Base-by-base conservation (phyloP, 2,113 vertebrate species). In the Carlito syrichta region DNA sequence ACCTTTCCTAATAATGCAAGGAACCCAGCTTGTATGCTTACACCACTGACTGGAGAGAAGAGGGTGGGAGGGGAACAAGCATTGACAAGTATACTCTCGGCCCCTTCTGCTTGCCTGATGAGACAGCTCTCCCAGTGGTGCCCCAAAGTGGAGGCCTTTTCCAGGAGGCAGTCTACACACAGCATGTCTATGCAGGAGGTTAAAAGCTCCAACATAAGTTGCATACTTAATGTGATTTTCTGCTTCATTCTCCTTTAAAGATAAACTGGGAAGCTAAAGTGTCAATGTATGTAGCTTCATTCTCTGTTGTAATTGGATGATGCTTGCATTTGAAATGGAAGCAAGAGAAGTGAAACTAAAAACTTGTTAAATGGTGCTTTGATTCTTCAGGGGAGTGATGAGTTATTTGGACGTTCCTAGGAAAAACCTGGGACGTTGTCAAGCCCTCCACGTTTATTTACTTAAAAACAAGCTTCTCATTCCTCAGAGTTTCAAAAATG, bases 401-500 rank as follows among this genome's bases (percentile, higher is more conserved):
- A 96, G 77, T 84, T 97, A 48, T 95, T 97, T 94, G 83, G 84
- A 50, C 62, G 97, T 78, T 86, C 95, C 82, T n/a, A 92, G 71
- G 96, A 97, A 89, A 48, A 89, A 85, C 6, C 89, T 38, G 1
- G 1, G 93, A 93, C 3, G 25, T 83, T 30, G 87, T 97, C n/a
- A 68, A 95, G 63, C 92, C 92, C 91, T 86, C 94, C 38, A 22
- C 0, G 32, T 96, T 97, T 98, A 96, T 98, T 98, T 98, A 89
- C 91, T 98, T 98, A 97, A 98, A 96, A 98, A 95, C 79, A 98
- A 95, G 93, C 95, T 97, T 96, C 96, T 1, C 4, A 96, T 98
- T 96, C 97, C 87, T 82, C 94, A 66, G 96, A 97, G 96, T 98
- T 98, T 98, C 98, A 94, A 96, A 96, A 97, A 96, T 97, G 96